These are phyloP conservation scores for Varanus salvator DNA, from an alignment of 2,113 vertebrate species.

Conservation along the genomic window DNA sequence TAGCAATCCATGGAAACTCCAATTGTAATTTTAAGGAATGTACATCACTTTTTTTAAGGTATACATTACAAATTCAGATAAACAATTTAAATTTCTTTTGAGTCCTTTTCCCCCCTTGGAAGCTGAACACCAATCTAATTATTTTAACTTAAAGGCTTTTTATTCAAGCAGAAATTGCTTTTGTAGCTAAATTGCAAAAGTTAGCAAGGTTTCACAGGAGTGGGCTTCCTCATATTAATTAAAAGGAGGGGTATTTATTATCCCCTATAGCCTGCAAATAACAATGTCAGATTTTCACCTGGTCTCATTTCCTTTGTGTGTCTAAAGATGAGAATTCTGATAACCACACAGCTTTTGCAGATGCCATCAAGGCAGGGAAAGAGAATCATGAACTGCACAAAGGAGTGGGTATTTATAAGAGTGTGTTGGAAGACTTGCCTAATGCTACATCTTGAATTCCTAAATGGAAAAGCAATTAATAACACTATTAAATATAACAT, in stretches of 20 bases:
- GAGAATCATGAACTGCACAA: neutral
- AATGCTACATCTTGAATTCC: neutral
- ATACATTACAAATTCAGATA: slow-evolving; percentile 9
- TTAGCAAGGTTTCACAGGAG: neutral
- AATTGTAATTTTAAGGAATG: neutral
- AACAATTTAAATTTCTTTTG: neutral
- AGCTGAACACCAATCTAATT: neutral
- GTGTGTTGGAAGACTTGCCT: neutral
- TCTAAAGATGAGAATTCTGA: neutral
- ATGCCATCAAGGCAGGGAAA: neutral
- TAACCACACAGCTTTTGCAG: neutral
- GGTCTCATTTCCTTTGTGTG: neutral
- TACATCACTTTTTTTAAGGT: neutral
- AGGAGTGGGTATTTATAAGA: neutral
- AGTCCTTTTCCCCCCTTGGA: neutral
- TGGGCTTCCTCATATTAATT: slow-evolving; percentile 17
- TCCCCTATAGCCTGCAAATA: neutral
- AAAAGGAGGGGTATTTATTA: neutral
- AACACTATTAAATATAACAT: neutral
- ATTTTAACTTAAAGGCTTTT: slow-evolving; percentile 39
- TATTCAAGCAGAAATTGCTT: slow-evolving; percentile 9
- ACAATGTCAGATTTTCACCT: neutral
- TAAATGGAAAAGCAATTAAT: neutral
- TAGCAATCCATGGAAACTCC: neutral
- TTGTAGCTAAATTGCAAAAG: slow-evolving; percentile 18